These are phyloP conservation scores for Eristalis pertinax DNA, from an alignment of 2,888 invertebrate genomes.

Conservation along the genomic window DNA sequence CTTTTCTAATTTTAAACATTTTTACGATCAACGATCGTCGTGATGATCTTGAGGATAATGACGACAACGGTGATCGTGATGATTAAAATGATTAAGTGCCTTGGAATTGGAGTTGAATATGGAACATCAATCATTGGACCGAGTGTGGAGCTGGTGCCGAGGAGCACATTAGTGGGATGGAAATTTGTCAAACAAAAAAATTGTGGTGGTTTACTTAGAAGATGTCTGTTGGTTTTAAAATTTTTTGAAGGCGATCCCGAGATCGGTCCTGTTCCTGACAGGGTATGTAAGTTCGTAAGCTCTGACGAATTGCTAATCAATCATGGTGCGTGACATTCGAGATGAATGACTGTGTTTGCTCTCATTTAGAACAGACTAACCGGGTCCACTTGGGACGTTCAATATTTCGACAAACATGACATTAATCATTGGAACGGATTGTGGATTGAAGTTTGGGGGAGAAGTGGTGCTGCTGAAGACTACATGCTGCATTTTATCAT, in stretches of 20 bases:
- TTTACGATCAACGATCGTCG: constrained; percentile 3
- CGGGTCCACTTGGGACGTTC: constrained; percentile 4
- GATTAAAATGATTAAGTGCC: constrained; percentile 45
- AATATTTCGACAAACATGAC: not conserved
- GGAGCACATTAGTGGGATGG: not conserved
- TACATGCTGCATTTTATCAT: not conserved
- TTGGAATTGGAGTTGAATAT: constrained; percentile 47
- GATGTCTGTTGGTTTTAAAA: not conserved
- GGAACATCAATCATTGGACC: constrained; percentile 44
- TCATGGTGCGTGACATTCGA: constrained; percentile 30
- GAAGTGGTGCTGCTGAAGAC: not conserved
- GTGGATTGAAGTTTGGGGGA: not conserved
- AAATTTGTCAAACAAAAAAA: constrained; percentile 42
- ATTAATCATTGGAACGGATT: constrained; percentile 18
- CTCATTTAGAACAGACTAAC: not conserved
- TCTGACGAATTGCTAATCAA: constrained; percentile 25
- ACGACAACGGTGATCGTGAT: constrained; percentile 33
- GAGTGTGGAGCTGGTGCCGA: not conserved
- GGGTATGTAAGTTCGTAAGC: not conserved
- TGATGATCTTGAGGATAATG: constrained; percentile 13
- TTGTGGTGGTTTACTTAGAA: not conserved
- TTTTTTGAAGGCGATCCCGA: constrained; percentile 1
- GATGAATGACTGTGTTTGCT: constrained; percentile 1
- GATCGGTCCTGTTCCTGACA: not conserved
- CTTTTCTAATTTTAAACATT: constrained; percentile 63